phyloP scores from a whole-genome alignment of 2,888 invertebrate species.

The Ligdia adustata region DNA sequence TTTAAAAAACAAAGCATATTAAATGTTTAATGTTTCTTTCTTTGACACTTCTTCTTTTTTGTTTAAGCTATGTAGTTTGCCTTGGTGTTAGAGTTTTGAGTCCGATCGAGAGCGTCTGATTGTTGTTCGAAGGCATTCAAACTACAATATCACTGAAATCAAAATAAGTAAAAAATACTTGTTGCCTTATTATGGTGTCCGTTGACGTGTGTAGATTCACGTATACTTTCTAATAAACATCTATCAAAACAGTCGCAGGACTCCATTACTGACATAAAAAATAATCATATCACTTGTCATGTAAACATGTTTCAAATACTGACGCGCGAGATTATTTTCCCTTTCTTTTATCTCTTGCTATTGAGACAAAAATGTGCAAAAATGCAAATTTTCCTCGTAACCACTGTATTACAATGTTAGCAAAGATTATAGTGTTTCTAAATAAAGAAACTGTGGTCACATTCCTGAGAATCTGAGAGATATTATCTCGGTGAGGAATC shows the following conservation, averaged over 20 bases:
- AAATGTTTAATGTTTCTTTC: too few species aligned
- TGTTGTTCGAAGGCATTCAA: too few species aligned
- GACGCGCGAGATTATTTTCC: background rate
- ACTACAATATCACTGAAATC: too few species aligned
- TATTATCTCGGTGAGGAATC: constrained; percentile 24
- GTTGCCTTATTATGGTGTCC: too few species aligned
- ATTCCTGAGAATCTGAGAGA: constrained; percentile 21
- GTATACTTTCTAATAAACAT: background rate
- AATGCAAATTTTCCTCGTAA: constrained; percentile 2
- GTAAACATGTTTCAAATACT: background rate
- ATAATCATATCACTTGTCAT: constrained; percentile 2
- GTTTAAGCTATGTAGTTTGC: too few species aligned
- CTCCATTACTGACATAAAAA: background rate
- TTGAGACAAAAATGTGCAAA: constrained; percentile 2
- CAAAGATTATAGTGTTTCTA: constrained; percentile 11
- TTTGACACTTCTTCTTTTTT: too few species aligned
- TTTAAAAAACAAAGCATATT: too few species aligned
- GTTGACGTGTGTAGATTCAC: too few species aligned
- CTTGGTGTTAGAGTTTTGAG: too few species aligned
- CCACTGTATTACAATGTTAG: constrained; percentile 3
- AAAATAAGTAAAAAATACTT: too few species aligned
- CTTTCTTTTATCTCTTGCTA: background rate
- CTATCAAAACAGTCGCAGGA: background rate
- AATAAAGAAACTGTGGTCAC: constrained; percentile 20
- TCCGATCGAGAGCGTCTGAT: too few species aligned